Evolutionary conservation across 2,797 vertebrate genomes (phyloP), one percentile per base, ranked within the genome.

Genomic region (Schizothorax lantsangensis): DNA sequence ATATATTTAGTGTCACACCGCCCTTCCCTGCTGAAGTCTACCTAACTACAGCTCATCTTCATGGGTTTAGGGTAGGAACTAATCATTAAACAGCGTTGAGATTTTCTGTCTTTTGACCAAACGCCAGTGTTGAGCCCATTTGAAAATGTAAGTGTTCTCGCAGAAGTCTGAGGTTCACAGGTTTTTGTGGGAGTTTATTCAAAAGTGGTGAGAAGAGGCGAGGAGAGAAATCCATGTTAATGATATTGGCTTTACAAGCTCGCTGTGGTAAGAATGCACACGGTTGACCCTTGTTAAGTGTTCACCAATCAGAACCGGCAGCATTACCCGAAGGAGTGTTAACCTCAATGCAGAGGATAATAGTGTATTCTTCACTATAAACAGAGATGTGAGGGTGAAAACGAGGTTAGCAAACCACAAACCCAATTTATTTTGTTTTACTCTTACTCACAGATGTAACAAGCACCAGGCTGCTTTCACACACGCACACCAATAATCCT

Each of bases 391-490:
- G 59, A 83, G 57, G 62, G 71, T 57, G 54, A 85, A 64, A 78
- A 54, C 38, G 33, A 45, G 64, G 85, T 85, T 83, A 78, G 78
- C 77, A 77, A 30, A 69, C 69, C 52, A 64, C 57, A 79, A 89
- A 83, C 57, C 38, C 80, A 81, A 85, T 84, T 89, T 78, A 88
- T 86, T 82, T 84, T 30, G 69, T 26, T 71, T 33, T 64, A 59
- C 79, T 79, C 66, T 72, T 64, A 40, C 54, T 79, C 54, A 62
- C 78, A 73, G 75, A 74, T 87, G 54, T 88, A 89, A 81, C 79
- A 80, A 88, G 84, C 75, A 86, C 66, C 26, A 47, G 57, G 33
- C 84, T 62, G 52, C 74, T 81, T 64, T 85, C 49, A 84, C 62
- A 84, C 52, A 83, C 36, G 45, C 49, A 79, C 86, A 73, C 21